A percentile compares a stretch with the other conserved stretches of the same genome.
phyloP scores from a whole-genome alignment of 2,797 vertebrate species.

The Ctenochaetus hawaiiensis region DNA sequence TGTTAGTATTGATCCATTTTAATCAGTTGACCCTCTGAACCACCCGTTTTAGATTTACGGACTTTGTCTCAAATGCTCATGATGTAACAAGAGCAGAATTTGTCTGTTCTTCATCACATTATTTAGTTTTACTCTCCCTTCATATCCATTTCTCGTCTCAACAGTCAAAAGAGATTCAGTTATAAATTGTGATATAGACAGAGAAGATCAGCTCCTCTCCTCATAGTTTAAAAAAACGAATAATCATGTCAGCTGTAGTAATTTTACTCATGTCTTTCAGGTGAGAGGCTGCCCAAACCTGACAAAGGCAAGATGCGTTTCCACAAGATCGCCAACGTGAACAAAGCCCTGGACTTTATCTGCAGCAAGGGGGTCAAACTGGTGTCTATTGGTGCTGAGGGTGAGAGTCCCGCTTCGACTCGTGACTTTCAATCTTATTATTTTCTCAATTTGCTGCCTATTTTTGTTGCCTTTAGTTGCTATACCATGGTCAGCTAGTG shows the following conservation, averaged over 20 bases:
- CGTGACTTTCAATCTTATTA: background rate
- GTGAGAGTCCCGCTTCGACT: constrained; percentile 69
- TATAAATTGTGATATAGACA: too few relatives aligned
- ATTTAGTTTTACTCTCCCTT: background rate
- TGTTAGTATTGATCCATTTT: too few relatives aligned
- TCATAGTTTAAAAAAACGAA: too few relatives aligned
- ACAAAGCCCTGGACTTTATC: constrained; percentile 94
- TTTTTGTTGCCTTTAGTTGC: constrained; percentile 1
- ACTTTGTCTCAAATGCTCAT: background rate
- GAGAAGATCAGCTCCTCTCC: too few relatives aligned
- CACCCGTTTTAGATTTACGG: background rate
- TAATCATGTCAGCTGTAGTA: background rate
- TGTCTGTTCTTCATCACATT: too few relatives aligned
- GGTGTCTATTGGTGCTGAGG: constrained; percentile 94
- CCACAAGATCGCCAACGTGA: constrained; percentile 95
- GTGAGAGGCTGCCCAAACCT: constrained; percentile 92
- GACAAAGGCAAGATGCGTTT: constrained; percentile 97
- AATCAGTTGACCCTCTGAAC: background rate
- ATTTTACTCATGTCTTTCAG: constrained; percentile 62
- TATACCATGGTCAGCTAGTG: constrained; percentile 20
- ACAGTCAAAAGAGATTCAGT: too few relatives aligned
- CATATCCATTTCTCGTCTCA: too few relatives aligned
- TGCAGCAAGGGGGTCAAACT: constrained; percentile 94
- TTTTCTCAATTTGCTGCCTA: background rate
- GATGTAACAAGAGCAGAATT: background rate